Conservation (phyloP, 2,113 vertebrate genomes). For the Centropus bengalensis region DNA sequence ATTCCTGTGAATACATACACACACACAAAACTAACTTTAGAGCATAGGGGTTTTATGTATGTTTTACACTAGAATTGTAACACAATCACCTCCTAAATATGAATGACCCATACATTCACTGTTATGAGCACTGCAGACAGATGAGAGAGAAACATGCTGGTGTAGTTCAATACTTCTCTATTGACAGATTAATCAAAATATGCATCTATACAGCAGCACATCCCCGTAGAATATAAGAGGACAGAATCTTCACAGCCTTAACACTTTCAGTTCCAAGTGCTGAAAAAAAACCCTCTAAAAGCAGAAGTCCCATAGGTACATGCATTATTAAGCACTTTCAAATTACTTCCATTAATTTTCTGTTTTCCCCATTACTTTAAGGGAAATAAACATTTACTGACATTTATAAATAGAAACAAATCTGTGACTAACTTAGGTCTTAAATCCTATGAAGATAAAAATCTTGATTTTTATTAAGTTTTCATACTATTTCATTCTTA, state of each 20-base stretch:
- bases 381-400: background rate
- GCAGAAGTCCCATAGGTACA: background rate
- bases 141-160: background rate
- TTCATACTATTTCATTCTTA: background rate
- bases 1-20: background rate
- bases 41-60: background rate
- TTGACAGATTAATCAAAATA: background rate
- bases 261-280: background rate
- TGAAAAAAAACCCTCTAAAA: background rate
- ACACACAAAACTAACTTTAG: background rate
- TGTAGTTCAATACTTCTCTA: background rate
- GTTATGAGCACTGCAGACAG: background rate
- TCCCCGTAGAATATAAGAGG: background rate
- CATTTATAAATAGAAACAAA: background rate
- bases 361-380: background rate
- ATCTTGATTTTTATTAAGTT: background rate
- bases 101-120: background rate
- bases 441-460: background rate
- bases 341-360: background rate
- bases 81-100: background rate
- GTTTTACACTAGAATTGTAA: background rate
- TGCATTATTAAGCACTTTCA: background rate
- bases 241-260: background rate
- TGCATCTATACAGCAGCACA: background rate
- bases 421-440: background rate